These are phyloP conservation scores for Ceratoteleas bidentatus DNA, from an alignment of 1,140 invertebrate species.

Conservation along the genomic window DNA sequence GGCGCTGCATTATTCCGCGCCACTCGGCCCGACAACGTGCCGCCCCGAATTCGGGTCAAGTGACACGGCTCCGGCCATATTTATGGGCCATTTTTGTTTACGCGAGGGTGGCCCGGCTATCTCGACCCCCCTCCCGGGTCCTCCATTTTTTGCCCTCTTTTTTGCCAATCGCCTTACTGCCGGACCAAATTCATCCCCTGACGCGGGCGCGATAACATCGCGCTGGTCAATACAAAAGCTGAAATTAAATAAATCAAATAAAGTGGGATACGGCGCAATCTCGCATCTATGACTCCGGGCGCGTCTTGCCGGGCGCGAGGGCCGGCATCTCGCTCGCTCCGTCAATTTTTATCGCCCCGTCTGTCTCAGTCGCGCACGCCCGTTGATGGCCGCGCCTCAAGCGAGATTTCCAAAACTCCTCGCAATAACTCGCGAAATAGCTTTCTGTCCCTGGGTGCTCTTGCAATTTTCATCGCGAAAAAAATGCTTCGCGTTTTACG, in stretches of 20 bases:
- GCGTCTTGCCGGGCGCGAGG: conserved; percentile 41
- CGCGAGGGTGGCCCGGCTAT: conserved; percentile 17
- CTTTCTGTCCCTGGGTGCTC: conserved; percentile 56
- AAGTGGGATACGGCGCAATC: conserved; percentile 64
- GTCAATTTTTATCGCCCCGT: neutral
- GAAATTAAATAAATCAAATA: conserved; percentile 77
- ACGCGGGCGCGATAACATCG: conserved; percentile 45
- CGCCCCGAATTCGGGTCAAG: conserved; percentile 39
- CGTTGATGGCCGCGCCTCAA: conserved; percentile 59
- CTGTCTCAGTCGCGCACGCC: conserved; percentile 2
- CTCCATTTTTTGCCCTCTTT: neutral
- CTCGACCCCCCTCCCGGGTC: neutral
- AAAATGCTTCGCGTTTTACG: conserved; percentile 51
- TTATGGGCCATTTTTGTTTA: conserved; percentile 48
- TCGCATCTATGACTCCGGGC: conserved; percentile 68
- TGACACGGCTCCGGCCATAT: conserved; percentile 31
- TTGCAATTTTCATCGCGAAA: conserved; percentile 54
- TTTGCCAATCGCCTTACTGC: conserved; percentile 19
- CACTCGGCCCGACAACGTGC: neutral
- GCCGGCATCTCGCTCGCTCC: neutral
- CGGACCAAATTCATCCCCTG: conserved; percentile 33
- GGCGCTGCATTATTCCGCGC: conserved; percentile 38
- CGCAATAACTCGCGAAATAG: conserved; percentile 70
- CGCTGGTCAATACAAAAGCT: conserved; percentile 64
- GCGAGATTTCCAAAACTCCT: conserved; percentile 73